These are phyloP conservation scores for Bufo gargarizans DNA, from an alignment of 2,113 vertebrate species.

Conservation along the genomic window DNA sequence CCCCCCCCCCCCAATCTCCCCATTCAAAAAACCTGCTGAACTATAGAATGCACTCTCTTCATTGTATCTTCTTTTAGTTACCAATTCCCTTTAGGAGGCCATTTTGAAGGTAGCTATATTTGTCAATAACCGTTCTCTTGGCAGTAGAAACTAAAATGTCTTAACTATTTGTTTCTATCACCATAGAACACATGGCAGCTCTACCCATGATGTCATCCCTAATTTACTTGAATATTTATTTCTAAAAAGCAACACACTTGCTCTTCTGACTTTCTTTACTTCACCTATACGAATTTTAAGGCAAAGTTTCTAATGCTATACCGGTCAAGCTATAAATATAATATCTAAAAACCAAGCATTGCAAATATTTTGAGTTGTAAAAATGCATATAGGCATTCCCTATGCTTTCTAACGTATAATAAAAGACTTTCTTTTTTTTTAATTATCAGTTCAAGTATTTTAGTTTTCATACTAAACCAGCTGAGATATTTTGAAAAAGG, in stretches of 20 bases:
- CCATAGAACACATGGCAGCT: neutral
- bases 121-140: neutral
- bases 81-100: neutral
- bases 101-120: neutral
- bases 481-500: slow-evolving; percentile 54
- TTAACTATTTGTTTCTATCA: neutral
- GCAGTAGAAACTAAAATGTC: neutral
- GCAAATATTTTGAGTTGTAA: slow-evolving; percentile 14
- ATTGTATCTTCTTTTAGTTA: neutral
- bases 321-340: slow-evolving; percentile 58
- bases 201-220: neutral
- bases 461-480: slow-evolving; percentile 45
- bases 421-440: slow-evolving; percentile 25
- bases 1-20: neutral
- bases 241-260: neutral
- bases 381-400: slow-evolving; percentile 42
- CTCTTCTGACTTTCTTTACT: slow-evolving; percentile 3
- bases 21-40: neutral
- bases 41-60: neutral
- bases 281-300: slow-evolving; percentile 14
- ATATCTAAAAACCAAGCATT: slow-evolving; percentile 35
- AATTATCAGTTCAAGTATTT: slow-evolving; percentile 54
- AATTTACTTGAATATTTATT: neutral
- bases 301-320: slow-evolving; percentile 69
- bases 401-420: slow-evolving; percentile 5